phyloP scores from a whole-genome alignment of 2,797 vertebrate species.

The Coranthus polyacanthus region DNA sequence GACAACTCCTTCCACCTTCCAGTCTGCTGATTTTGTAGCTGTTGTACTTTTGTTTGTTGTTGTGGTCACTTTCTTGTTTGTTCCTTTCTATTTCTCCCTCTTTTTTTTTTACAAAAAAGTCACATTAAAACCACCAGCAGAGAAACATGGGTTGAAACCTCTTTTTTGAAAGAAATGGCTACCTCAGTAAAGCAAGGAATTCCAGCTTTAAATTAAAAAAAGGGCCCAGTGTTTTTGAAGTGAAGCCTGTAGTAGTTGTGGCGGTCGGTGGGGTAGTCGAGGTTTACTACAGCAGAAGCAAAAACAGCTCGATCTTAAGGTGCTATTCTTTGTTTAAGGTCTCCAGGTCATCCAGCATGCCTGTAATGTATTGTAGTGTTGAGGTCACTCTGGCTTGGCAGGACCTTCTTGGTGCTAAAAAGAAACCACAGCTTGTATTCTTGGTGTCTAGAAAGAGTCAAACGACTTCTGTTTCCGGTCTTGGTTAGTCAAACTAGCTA shows the following conservation, averaged over 20 bases:
- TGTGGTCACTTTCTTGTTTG: constrained; percentile 60
- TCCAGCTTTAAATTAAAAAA: constrained; percentile 46
- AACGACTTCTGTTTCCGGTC: constrained; percentile 48
- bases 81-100: constrained; percentile 51
- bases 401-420: constrained; percentile 86
- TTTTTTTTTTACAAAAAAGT: constrained; percentile 48
- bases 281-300: constrained; percentile 63
- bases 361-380: constrained; percentile 69
- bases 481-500: constrained; percentile 44
- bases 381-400: constrained; percentile 62
- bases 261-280: constrained; percentile 45
- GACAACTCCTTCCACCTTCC: constrained; percentile 34
- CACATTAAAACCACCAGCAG: constrained; percentile 82
- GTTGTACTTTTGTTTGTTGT: constrained; percentile 64
- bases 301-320: constrained; percentile 62
- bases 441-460: constrained; percentile 74
- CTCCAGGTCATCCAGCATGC: constrained; percentile 64
- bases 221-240: constrained; percentile 55
- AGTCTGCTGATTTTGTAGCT: constrained; percentile 47
- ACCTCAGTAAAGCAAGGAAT: constrained; percentile 74
- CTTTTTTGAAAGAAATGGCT: constrained; percentile 79
- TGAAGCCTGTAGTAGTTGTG: constrained; percentile 51
- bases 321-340: constrained; percentile 84
- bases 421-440: constrained; percentile 59
- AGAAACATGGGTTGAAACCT: constrained; percentile 84